Evolutionary conservation across 2,888 invertebrate genomes (phyloP).

Genomic region (Orchestes rusci): DNA sequence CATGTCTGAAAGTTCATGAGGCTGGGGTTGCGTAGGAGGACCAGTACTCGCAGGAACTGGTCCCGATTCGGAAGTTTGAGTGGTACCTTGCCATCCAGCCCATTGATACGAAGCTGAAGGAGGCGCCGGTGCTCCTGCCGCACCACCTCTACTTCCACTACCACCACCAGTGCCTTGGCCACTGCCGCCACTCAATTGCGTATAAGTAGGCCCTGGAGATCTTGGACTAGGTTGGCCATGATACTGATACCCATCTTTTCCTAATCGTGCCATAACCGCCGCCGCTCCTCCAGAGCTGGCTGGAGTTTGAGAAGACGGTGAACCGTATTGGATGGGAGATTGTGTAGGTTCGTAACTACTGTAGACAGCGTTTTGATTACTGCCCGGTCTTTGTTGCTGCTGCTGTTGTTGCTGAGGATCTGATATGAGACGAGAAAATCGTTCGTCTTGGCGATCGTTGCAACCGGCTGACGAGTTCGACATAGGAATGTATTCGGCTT

Average conservation of each 20-base stretch:
- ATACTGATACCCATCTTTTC: conserved; percentile 56
- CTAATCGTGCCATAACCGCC: conserved; percentile 55
- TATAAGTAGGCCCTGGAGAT: conserved; percentile 80
- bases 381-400: conserved; percentile 59
- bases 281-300: conserved; percentile 54
- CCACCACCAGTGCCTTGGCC: no score
- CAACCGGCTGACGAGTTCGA: conserved; percentile 33
- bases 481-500: conserved; percentile 36
- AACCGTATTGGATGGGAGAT: conserved; percentile 60
- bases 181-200: conserved; percentile 53
- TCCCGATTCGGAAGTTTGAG: conserved; percentile 41
- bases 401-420: conserved; percentile 42
- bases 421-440: conserved; percentile 31
- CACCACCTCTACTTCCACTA: conserved; percentile 46
- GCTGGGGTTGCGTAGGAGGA: conserved; percentile 61
- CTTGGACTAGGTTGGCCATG: conserved; percentile 62
- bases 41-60: conserved; percentile 47
- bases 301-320: conserved; percentile 55
- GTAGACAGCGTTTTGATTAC: conserved; percentile 65
- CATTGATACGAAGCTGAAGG: conserved; percentile 39
- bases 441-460: conserved; percentile 31
- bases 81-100: conserved; percentile 39
- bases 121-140: conserved; percentile 28
- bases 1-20: conserved; percentile 85
- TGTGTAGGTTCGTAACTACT: conserved; percentile 68